These are phyloP conservation scores for Cyprinodon tularosa DNA, from an alignment of 2,113 vertebrate genomes.

Conservation along the genomic window DNA sequence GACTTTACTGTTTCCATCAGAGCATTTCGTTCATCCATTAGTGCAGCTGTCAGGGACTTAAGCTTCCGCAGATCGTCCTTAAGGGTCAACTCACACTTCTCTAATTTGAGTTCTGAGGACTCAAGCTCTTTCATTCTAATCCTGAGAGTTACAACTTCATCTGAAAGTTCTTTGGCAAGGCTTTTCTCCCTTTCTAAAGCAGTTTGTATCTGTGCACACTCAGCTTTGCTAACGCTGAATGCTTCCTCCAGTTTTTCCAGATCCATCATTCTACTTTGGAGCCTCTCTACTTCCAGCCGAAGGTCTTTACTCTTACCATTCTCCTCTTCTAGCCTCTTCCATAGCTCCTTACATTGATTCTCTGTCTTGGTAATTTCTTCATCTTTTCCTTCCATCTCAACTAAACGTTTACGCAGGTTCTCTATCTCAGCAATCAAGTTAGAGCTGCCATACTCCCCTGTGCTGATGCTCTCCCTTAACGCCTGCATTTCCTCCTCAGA, in stretches of 20 bases:
- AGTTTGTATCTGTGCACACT: slow-evolving; percentile 86
- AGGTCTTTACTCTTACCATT: slow-evolving; percentile 88
- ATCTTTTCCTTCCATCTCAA: slow-evolving; percentile 98
- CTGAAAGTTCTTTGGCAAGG: slow-evolving; percentile 89
- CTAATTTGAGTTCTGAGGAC: slow-evolving; percentile 89
- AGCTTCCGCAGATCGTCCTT: slow-evolving; percentile 95
- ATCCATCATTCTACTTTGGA: slow-evolving; percentile 92
- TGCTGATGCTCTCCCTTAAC: slow-evolving; percentile 89
- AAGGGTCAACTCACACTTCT: slow-evolving; percentile 91
- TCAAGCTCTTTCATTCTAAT: slow-evolving; percentile 93
- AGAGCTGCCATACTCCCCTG: slow-evolving; percentile 90
- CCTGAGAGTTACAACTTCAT: slow-evolving; percentile 90
- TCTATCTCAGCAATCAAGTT: slow-evolving; percentile 93
- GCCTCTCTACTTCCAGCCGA: slow-evolving; percentile 89
- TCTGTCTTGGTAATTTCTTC: slow-evolving; percentile 95
- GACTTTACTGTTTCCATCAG: slow-evolving; percentile 92
- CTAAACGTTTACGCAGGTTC: slow-evolving; percentile 89
- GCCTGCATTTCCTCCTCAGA: slow-evolving; percentile 92
- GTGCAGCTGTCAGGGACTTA: slow-evolving; percentile 93
- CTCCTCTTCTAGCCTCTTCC: slow-evolving; percentile 90
- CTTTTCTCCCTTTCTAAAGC: slow-evolving; percentile 90
- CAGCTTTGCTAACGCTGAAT: slow-evolving; percentile 87
- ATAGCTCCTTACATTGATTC: slow-evolving; percentile 89
- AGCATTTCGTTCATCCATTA: slow-evolving; percentile 93
- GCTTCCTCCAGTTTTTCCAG: slow-evolving; percentile 90